phyloP scores from a whole-genome alignment of 2,113 vertebrate species.

The Garra rufa region DNA sequence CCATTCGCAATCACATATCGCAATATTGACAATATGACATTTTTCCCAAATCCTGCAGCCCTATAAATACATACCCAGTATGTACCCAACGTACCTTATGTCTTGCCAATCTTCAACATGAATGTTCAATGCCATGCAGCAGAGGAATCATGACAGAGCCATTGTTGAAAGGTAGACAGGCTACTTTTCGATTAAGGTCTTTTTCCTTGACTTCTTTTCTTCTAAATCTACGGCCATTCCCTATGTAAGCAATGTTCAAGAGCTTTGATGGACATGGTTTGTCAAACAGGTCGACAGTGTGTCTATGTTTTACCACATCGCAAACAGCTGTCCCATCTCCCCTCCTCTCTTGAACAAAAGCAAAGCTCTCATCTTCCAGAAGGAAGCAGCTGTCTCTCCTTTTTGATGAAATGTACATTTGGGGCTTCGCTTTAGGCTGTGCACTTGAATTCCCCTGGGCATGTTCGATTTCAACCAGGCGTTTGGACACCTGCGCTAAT shows the following conservation, averaged over 20 bases:
- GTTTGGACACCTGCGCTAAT: not conserved
- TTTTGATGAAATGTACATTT: not conserved
- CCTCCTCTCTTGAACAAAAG: not conserved
- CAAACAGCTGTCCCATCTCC: not conserved
- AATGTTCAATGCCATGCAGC: not conserved
- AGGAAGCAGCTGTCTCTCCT: constrained; percentile 1
- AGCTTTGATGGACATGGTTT: constrained; percentile 2
- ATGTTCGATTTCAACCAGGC: not conserved
- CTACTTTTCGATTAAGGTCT: not conserved
- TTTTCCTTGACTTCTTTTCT: not conserved
- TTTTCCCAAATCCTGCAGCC: no score
- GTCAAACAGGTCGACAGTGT: not conserved
- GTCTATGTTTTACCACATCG: constrained; percentile 2
- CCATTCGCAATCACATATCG: no score
- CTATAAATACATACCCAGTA: no score
- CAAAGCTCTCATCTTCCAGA: not conserved
- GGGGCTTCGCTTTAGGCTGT: not conserved
- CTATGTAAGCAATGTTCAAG: not conserved
- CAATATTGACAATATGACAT: no score
- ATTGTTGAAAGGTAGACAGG: not conserved
- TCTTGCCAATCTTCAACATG: not conserved
- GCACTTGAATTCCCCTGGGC: not conserved
- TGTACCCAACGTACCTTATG: not conserved
- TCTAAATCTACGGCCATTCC: not conserved
- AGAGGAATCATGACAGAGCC: constrained; percentile 1